Evolutionary conservation across 2,888 invertebrate species (phyloP), one percentile per base, ranked within the genome.

Genomic region (Bombyx huttoni): DNA sequence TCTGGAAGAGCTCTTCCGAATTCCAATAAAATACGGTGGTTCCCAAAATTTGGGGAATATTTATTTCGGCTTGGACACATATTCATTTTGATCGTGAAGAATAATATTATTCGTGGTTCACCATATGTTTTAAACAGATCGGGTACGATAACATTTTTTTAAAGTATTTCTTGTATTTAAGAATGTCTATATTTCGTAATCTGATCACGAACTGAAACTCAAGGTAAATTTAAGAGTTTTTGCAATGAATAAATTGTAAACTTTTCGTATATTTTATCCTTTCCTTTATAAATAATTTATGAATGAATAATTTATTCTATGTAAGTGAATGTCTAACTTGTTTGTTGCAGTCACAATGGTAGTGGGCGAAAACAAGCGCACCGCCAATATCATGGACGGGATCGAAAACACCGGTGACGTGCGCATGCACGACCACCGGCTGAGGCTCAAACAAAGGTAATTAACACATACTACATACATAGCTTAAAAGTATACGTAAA

Each of bases 371-470:
- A 85, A 65, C 64, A 89, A 89, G 62, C 87, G 87, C 60, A 76
- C 88, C 80, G 92, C 94, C 78, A 94, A 95, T 89, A 96, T 96
- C 72, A 94, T 96, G 95, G 95, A 96, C 68, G 96, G 96, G 67
- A 94, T 96, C 84, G 94, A 95, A 89, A 95, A 94, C 84, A 95
- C 96, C 48, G 96, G 95, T 52, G 94, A 94, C 73, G 95, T 96
- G 66, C 93, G 95, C 64, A 93, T 96, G 79, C 96, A 96, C 86
- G 96, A 96, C 89, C 96, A 96, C 85, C 92, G 95, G 73, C 91
- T 95, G 70, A 94, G 96, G 82, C 90, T 96, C 70, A 94, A 95
- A 73, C 96, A 96, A 84, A 94, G 96, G 96, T 96, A 85, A 50
- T 14, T n/a, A 40, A 10, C 40, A 40, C 1, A 40, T 24, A 40